A percentile compares a stretch with the other conserved stretches of the same genome.
Conservation (phyloP, 1,140 invertebrate genomes). For the Tribolium castaneum region DNA sequence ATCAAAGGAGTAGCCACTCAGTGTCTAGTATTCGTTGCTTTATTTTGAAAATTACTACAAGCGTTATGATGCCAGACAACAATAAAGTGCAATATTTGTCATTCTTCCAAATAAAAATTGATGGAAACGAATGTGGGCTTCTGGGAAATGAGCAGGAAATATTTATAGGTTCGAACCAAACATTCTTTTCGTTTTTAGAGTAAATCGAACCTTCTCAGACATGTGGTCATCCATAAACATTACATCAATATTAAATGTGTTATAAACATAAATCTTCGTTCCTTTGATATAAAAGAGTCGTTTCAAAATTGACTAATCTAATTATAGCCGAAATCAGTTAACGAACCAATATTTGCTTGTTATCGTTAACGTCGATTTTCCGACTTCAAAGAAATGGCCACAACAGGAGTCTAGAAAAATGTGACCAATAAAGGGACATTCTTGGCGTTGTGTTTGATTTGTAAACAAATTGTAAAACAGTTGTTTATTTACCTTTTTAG, state of each 20-base stretch:
- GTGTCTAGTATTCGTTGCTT: not conserved
- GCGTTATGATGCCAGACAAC: not conserved
- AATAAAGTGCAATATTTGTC: not conserved
- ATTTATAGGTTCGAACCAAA: slow-evolving; percentile 17
- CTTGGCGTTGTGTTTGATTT: slow-evolving; percentile 32
- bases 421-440: slow-evolving; percentile 4
- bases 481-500: slow-evolving; percentile 43
- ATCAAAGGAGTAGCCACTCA: not conserved
- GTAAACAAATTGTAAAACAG: slow-evolving; percentile 41
- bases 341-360: slow-evolving; percentile 10
- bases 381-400: not conserved
- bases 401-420: not conserved
- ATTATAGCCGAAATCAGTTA: slow-evolving; percentile 9
- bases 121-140: not conserved
- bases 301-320: slow-evolving; percentile 26
- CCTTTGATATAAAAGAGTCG: slow-evolving; percentile 30
- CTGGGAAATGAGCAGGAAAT: not conserved
- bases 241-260: slow-evolving; percentile 33
- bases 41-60: not conserved
- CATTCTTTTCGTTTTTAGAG: slow-evolving; percentile 22
- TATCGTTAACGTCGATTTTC: not conserved
- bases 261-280: slow-evolving; percentile 28
- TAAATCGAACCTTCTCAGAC: slow-evolving; percentile 20
- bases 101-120: not conserved
- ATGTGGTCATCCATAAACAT: slow-evolving; percentile 31